Evolutionary conservation across 2,797 vertebrate genomes (phyloP), one percentile per base, ranked within the genome.

Genomic region (Coregonus ussuriensis): DNA sequence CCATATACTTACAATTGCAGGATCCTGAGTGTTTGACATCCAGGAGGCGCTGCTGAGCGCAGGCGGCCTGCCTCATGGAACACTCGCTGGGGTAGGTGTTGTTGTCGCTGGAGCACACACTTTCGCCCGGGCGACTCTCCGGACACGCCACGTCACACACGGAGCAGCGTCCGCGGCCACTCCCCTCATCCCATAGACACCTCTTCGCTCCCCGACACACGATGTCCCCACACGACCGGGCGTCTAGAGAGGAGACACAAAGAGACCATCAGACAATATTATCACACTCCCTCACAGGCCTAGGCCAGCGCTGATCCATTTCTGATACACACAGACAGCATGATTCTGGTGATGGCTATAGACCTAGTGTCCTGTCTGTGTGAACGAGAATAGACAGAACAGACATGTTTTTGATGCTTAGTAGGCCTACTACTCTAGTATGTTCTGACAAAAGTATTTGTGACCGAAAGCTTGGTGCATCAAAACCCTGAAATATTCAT

Each of bases 1-100:
- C 93, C 88, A 84, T 83, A 85, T 93, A 96, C 96, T 96, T 96
- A 97, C 96, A 96, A 92, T 96, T 97, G 93, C 96, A 97, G 91
- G 95, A 96, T 88, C 96, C 96, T 0, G 93, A 89, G 85, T 97
- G 96, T 90, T 96, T 97, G 77, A 97, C 95, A 91, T 97, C 96
- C 87, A 97, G 92, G 86, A 95, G 91, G 81, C 94, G 88, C 18
- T 95, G 95, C 77, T 92, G 87, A 67, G 94, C 94, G 87, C 96
- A 97, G 88, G 96, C 95, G 6, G 95, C 94, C 78, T 94, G 93
- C 84, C 94, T 95, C 96, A 97, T 96, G 86, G 93, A 93, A 70
- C 96, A 97, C 83, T 96, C 95, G 25, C 94, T 97, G 78, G 94
- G 94, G 1, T 97, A 97, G 31, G 96, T 96, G 84, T 92, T 90